A percentile compares a stretch with the other conserved stretches of the same genome.
Evolutionary conservation across 1,140 invertebrate genomes (phyloP).

Genomic region (Zophobas morio): DNA sequence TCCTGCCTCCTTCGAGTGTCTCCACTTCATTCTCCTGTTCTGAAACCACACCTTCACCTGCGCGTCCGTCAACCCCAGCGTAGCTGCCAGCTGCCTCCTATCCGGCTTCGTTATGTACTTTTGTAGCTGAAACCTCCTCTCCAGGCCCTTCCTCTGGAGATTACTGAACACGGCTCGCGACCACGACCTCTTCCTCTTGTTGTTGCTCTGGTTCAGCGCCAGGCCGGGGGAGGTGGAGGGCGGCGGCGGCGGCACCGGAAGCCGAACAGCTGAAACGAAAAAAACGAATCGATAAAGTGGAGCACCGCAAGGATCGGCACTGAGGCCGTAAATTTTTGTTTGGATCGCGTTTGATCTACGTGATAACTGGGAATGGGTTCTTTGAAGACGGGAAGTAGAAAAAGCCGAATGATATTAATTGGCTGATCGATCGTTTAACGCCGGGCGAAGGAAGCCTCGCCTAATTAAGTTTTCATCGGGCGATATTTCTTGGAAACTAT

Average conservation of each 20-base stretch:
- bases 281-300: neutral
- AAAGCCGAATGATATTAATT: too few relatives aligned
- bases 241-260: constrained; percentile 55
- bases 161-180: constrained; percentile 95
- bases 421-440: neutral
- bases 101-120: constrained; percentile 97
- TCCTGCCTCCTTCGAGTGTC: constrained; percentile 81
- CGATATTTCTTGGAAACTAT: constrained; percentile 24
- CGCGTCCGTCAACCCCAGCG: constrained; percentile 90
- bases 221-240: constrained; percentile 47
- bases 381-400: too few relatives aligned
- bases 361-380: too few relatives aligned
- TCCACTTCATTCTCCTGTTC: constrained; percentile 94
- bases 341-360: too few relatives aligned
- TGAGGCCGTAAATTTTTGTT: too few relatives aligned
- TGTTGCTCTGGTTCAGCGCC: constrained; percentile 42
- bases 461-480: constrained; percentile 12
- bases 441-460: too few relatives aligned
- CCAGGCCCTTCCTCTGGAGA: constrained; percentile 90
- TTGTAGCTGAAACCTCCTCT: constrained; percentile 92
- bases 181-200: constrained; percentile 90
- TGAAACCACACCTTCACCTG: constrained; percentile 96
- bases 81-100: constrained; percentile 90
- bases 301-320: too few relatives aligned
- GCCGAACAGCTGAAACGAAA: constrained; percentile 56